These are phyloP conservation scores for Himalopsyche kuldschensis DNA, from an alignment of 2,888 invertebrate genomes.

Conservation along the genomic window DNA sequence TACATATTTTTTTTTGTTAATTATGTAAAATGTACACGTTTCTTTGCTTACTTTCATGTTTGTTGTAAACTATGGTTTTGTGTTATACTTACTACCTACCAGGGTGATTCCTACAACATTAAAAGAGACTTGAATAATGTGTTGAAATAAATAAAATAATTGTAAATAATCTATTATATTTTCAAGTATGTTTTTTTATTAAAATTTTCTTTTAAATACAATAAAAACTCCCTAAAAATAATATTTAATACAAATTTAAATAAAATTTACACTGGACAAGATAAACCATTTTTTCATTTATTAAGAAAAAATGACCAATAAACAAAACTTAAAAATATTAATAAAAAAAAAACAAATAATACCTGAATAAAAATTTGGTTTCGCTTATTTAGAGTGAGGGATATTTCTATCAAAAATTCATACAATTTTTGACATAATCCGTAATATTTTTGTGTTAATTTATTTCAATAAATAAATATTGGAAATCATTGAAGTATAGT, in stretches of 20 bases:
- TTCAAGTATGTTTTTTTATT: constrained; percentile 25
- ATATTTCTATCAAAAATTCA: not conserved
- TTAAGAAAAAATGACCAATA: constrained; percentile 1
- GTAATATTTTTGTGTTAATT: too few relatives aligned
- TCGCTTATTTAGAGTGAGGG: not conserved
- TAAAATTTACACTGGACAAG: constrained; percentile 20
- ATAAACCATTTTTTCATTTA: not conserved
- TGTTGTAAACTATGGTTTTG: too few relatives aligned
- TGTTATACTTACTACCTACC: too few relatives aligned
- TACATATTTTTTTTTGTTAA: too few relatives aligned
- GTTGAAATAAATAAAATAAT: too few relatives aligned
- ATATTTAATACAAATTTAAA: constrained; percentile 4
- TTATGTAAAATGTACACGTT: too few relatives aligned
- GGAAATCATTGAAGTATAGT: not conserved
- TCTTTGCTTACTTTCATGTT: too few relatives aligned
- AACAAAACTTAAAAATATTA: constrained; percentile 5
- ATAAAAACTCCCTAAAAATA: constrained; percentile 14
- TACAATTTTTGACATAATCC: too few relatives aligned
- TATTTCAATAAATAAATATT: not conserved
- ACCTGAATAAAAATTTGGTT: constrained; percentile 19
- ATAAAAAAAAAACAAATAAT: constrained; percentile 9
- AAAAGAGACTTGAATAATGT: too few relatives aligned
- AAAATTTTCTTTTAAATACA: constrained; percentile 24
- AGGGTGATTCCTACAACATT: too few relatives aligned
- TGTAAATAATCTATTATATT: not conserved